Base-by-base conservation (phyloP, 2,113 vertebrate species). In the Melanerpes formicivorus region DNA sequence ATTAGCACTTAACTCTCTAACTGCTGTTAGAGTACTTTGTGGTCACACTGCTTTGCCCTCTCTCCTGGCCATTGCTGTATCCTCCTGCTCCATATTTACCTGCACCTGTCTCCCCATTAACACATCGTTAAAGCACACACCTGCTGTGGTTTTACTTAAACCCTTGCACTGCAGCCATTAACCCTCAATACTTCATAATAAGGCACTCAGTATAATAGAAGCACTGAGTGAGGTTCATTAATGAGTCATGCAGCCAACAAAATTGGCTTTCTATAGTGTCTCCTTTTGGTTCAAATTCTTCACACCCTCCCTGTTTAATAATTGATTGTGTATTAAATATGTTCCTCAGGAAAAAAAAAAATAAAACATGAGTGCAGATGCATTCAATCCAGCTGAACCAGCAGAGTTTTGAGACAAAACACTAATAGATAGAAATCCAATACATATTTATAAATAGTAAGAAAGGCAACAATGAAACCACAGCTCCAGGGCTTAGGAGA, bases 101-200 rank as follows among this genome's bases (percentile, higher is more conserved):
- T 92, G 93, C 94, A 97, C 95, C 97, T 97, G 96, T 87, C 84
- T 79, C 76, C 26, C 91, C 79, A 86, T 97, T 96, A 97, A 96
- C 96, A 96, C 93, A 91, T 97, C 84, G 9, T 97, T 95, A 97
- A 96, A 60, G 59, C 66, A 94, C 84, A 95, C 95, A 97, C 95
- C 97, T 97, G 97, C 91, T 93, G 90, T 75, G 95, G 92, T 92
- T 96, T 93, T 91, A 88, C 95, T 94, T 80, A 93, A 95, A 87
- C 80, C 69, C 72, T 70, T 89, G 80, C 91, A 90, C 69, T 74
- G 70, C 75, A 92, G 50, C 73, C 60, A 56, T 93, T 95, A 93
- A 93, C 80, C 86, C 93, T 23, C 54, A 84, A 65, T 32, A 72
- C 93, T 97, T 96, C 90, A 92, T 97, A 94, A 96, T 18, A 32